These are phyloP conservation scores for Hephaestus fuliginosus DNA, from an alignment of 2,797 vertebrate genomes.

Conservation along the genomic window DNA sequence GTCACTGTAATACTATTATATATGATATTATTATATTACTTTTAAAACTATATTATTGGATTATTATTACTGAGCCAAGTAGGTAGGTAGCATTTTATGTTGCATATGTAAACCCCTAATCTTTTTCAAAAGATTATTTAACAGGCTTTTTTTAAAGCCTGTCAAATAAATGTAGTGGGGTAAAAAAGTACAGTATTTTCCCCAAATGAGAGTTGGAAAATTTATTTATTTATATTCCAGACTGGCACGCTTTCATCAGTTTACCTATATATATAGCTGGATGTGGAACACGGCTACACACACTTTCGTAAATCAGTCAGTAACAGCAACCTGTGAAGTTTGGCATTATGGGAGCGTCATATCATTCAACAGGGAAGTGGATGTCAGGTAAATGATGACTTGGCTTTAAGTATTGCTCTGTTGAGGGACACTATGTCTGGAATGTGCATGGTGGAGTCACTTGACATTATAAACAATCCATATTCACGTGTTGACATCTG, in stretches of 20 bases:
- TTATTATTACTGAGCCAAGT: neutral
- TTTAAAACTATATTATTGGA: neutral
- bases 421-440: slow-evolving; percentile 68
- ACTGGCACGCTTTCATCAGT: neutral
- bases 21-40: neutral
- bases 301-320: slow-evolving; percentile 38
- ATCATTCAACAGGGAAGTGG: slow-evolving; percentile 59
- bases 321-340: slow-evolving; percentile 14
- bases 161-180: neutral
- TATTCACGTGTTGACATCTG: slow-evolving; percentile 61
- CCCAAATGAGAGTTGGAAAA: too few species aligned
- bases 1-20: neutral
- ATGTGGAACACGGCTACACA: slow-evolving; percentile 12
- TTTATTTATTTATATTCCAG: neutral
- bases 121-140: neutral
- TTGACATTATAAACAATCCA: slow-evolving; percentile 55
- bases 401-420: slow-evolving; percentile 31
- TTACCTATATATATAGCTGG: neutral
- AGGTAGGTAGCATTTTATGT: neutral
- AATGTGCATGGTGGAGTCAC: slow-evolving; percentile 62
- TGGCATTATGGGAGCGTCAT: slow-evolving; percentile 43
- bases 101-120: neutral
- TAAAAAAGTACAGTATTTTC: neutral
- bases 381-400: slow-evolving; percentile 61
- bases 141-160: neutral